A percentile compares a stretch with the other conserved stretches of the same genome.
Conservation (phyloP, 2,113 vertebrate genomes). For the Triplophysa tibetana region DNA sequence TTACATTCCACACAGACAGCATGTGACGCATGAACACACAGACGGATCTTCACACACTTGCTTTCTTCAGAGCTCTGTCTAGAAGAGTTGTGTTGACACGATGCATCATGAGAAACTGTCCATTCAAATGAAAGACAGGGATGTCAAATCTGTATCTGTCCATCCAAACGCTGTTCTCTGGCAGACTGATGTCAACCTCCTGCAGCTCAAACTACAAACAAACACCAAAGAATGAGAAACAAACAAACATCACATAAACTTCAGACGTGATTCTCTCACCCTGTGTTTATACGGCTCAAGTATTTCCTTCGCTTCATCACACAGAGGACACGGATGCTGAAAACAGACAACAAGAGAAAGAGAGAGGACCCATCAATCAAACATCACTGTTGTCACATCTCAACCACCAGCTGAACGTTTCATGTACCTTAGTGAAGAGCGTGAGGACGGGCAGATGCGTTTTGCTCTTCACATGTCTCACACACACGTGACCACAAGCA, state of each 20-base stretch:
- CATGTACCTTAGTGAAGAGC: constrained; percentile 85
- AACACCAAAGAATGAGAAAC: neutral
- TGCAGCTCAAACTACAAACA: constrained; percentile 76
- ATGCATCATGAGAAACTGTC: constrained; percentile 87
- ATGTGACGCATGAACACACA: no score
- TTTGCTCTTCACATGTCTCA: constrained; percentile 1
- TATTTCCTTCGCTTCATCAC: constrained; percentile 83
- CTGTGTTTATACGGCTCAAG: constrained; percentile 76
- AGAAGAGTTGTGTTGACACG: constrained; percentile 75
- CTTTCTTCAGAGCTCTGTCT: constrained; percentile 71
- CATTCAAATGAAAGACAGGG: constrained; percentile 86
- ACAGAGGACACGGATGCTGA: constrained; percentile 81
- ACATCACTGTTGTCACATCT: no score
- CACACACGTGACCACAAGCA: neutral
- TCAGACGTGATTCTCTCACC: neutral
- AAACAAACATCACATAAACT: no score
- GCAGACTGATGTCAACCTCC: constrained; percentile 83
- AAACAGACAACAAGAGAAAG: constrained; percentile 8
- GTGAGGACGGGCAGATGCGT: constrained; percentile 75
- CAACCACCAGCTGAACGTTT: neutral
- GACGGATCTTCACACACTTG: neutral
- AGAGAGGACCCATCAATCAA: no score
- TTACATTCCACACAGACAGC: no score
- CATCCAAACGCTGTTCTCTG: constrained; percentile 79
- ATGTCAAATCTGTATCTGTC: constrained; percentile 84